A percentile compares a stretch with the other conserved stretches of the same genome.
Evolutionary conservation across 2,797 vertebrate genomes (phyloP).

Genomic region (Sarcophilus harrisii): DNA sequence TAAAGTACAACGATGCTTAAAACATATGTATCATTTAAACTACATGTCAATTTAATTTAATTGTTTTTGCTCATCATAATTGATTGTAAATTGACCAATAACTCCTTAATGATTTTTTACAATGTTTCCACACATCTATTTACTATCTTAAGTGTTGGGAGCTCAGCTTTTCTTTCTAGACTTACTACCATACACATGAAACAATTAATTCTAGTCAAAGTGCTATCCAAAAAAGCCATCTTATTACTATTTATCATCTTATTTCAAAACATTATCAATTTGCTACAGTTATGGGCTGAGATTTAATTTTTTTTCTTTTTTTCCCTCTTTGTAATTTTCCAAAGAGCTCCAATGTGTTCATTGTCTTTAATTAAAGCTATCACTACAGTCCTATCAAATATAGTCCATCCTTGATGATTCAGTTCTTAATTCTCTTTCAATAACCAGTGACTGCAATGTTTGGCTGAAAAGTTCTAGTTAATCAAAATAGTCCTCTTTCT

Average conservation of each 20-base stretch:
- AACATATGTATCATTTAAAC: not conserved
- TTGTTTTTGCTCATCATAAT: not conserved
- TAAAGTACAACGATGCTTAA: not conserved
- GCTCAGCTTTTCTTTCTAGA: not conserved
- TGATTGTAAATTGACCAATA: not conserved
- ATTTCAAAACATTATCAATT: not conserved
- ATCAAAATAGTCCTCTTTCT: not conserved
- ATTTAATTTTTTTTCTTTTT: not conserved
- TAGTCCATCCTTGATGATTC: not conserved
- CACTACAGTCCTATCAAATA: not conserved
- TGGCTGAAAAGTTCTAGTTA: conserved; percentile 4
- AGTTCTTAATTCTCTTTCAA: not conserved
- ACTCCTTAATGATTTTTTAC: not conserved
- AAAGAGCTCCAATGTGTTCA: not conserved
- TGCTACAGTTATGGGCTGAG: not conserved
- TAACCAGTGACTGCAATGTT: not conserved
- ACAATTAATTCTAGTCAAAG: not conserved
- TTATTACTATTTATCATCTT: not conserved
- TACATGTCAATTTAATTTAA: not conserved
- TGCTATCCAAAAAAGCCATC: not conserved
- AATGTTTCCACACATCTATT: not conserved
- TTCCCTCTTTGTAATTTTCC: not conserved
- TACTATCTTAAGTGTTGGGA: not conserved
- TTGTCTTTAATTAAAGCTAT: not conserved
- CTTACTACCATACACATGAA: not conserved